Evolutionary conservation across 92 coral and sea anemone genomes (phyloP).

Genomic region (Palythoa caribaeorum): DNA sequence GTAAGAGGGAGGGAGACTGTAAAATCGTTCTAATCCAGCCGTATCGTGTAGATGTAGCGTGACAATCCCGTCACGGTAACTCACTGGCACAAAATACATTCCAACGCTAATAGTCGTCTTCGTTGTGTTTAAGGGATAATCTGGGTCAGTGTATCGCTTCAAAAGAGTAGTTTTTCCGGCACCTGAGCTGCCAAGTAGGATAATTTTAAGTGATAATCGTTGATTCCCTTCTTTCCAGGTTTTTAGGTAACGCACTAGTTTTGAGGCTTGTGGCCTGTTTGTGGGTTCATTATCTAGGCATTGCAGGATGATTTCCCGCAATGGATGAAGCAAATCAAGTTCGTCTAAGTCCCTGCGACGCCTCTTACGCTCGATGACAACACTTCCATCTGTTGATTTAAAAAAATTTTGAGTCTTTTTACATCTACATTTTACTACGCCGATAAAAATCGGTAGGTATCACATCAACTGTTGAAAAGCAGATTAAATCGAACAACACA

Average conservation of each 20-base stretch:
- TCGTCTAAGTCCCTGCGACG: conserved; percentile 58
- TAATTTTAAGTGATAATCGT: conserved; percentile 49
- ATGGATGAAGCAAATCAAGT: conserved; percentile 63
- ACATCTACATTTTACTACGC: too few species aligned
- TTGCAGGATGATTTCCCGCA: conserved; percentile 64
- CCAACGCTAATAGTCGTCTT: conserved; percentile 54
- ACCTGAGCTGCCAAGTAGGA: conserved; percentile 56
- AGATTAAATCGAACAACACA: too few species aligned
- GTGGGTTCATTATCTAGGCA: conserved; percentile 65
- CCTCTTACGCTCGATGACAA: conserved; percentile 57
- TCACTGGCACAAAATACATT: conserved; percentile 41
- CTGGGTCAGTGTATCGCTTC: conserved; percentile 40
- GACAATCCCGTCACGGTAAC: conserved; percentile 47
- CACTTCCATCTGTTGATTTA: conserved; percentile 32
- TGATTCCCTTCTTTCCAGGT: conserved; percentile 49
- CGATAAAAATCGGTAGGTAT: too few species aligned
- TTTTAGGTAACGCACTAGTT: conserved; percentile 26
- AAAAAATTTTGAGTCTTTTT: not conserved
- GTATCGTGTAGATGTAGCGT: conserved; percentile 61
- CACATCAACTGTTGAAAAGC: too few species aligned
- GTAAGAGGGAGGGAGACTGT: conserved; percentile 62
- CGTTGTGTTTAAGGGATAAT: conserved; percentile 8
- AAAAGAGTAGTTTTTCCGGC: conserved; percentile 64
- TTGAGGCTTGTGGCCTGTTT: conserved; percentile 42
- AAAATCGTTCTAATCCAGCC: conserved; percentile 65